Evolutionary conservation across 2,888 invertebrate species (phyloP).

Genomic region (Adineta ricciae): DNA sequence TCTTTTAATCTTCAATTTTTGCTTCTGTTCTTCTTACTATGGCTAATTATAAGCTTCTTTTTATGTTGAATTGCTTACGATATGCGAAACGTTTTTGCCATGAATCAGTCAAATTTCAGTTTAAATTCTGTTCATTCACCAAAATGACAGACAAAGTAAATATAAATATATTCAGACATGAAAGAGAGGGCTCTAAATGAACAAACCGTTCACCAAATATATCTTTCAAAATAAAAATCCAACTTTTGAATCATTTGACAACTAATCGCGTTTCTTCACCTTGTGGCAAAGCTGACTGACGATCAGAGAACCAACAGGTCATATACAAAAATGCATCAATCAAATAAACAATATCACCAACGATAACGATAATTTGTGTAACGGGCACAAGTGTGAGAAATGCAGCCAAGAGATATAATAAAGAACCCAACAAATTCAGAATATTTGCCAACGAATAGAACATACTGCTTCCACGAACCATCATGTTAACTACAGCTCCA

Average conservation of each 20-base stretch:
- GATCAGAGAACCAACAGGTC: neutral
- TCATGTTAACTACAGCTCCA: neutral
- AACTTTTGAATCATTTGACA: neutral
- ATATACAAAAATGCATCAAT: neutral
- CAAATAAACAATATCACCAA: neutral
- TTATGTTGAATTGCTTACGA: neutral
- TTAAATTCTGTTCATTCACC: neutral
- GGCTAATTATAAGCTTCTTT: neutral
- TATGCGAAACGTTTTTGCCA: neutral
- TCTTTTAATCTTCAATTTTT: neutral
- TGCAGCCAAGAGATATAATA: neutral
- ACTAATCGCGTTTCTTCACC: neutral
- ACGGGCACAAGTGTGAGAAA: neutral
- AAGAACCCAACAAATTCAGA: neutral
- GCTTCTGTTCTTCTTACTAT: neutral
- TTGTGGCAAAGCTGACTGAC: neutral
- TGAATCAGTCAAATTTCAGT: too few species aligned
- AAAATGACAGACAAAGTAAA: neutral
- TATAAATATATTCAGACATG: neutral
- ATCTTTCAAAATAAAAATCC: neutral
- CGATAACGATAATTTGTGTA: neutral
- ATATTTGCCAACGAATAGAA: neutral
- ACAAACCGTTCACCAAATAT: neutral
- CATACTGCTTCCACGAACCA: neutral
- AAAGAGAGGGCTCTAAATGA: neutral